These are phyloP conservation scores for Hydraecia micacea DNA, from an alignment of 2,888 invertebrate genomes.

Conservation along the genomic window DNA sequence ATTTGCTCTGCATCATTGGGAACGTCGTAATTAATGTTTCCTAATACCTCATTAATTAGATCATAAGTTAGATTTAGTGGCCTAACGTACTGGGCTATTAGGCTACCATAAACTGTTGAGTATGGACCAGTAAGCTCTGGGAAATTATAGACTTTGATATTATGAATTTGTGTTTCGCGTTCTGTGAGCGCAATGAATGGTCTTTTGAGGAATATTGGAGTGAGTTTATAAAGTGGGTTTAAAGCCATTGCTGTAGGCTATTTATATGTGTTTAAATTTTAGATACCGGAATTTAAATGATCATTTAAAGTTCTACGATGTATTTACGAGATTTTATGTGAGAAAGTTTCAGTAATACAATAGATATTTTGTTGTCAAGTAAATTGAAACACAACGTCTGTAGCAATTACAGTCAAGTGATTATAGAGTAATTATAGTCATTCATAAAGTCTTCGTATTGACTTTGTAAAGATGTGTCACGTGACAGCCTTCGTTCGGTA, in stretches of 20 bases:
- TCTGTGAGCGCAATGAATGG: constrained; percentile 32
- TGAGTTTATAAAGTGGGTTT: background rate
- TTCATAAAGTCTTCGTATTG: too few species aligned
- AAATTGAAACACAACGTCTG: background rate
- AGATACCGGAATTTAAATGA: background rate
- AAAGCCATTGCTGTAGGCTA: background rate
- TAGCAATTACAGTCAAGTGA: background rate
- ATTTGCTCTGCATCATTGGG: constrained; percentile 57
- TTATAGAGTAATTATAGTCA: too few species aligned
- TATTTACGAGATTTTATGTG: background rate
- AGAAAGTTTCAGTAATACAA: background rate
- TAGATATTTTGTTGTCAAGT: too few species aligned
- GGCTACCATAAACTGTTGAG: constrained; percentile 35
- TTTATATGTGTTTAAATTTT: background rate
- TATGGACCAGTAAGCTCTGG: constrained; percentile 14
- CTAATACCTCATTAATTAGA: constrained; percentile 63
- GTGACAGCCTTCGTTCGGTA: too few species aligned
- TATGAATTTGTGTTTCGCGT: constrained; percentile 36
- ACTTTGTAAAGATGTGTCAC: too few species aligned
- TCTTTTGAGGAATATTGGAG: constrained; percentile 30
- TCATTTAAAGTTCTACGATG: background rate
- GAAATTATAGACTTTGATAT: constrained; percentile 49
- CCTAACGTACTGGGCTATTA: constrained; percentile 40
- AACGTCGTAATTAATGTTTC: constrained; percentile 59
- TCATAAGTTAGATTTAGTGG: constrained; percentile 60